Percentiles rank a stretch among this genome's conserved stretches.
phyloP scores from a whole-genome alignment of 2,888 invertebrate species.

The Plebejus argus region DNA sequence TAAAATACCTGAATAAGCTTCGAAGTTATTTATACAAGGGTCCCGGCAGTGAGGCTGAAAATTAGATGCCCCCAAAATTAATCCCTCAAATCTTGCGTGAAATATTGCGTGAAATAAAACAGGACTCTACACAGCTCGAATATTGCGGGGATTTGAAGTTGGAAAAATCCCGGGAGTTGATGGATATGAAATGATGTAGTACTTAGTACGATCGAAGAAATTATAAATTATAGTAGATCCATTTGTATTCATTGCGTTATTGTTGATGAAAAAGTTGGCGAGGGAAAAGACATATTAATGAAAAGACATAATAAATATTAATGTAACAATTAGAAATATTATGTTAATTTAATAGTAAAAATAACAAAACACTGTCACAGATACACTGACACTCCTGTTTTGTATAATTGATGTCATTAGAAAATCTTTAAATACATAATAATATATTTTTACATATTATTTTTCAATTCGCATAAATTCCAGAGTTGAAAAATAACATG shows the following conservation, averaged over 20 bases:
- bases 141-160: neutral
- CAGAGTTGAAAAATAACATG: neutral
- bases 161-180: neutral
- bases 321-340: too few relatives aligned
- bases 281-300: too few relatives aligned
- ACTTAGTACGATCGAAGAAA: neutral
- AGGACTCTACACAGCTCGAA: neutral
- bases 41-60: conserved; percentile 1
- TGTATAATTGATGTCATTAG: too few relatives aligned
- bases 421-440: too few relatives aligned
- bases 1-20: conserved; percentile 13
- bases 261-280: too few relatives aligned
- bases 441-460: too few relatives aligned
- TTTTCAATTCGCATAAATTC: neutral
- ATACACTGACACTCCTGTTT: too few relatives aligned
- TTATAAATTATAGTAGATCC: too few relatives aligned
- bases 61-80: conserved; percentile 13
- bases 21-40: conserved; percentile 18
- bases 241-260: too few relatives aligned
- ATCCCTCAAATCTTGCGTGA: conserved; percentile 26
- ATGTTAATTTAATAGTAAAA: too few relatives aligned
- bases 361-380: too few relatives aligned
- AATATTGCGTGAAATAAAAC: conserved; percentile 6
- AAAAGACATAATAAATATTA: too few relatives aligned
- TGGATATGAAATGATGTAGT: neutral